Evolutionary conservation across 2,888 invertebrate species (phyloP), one percentile per base, ranked within the genome.

Genomic region (Odontomyia ornata): DNA sequence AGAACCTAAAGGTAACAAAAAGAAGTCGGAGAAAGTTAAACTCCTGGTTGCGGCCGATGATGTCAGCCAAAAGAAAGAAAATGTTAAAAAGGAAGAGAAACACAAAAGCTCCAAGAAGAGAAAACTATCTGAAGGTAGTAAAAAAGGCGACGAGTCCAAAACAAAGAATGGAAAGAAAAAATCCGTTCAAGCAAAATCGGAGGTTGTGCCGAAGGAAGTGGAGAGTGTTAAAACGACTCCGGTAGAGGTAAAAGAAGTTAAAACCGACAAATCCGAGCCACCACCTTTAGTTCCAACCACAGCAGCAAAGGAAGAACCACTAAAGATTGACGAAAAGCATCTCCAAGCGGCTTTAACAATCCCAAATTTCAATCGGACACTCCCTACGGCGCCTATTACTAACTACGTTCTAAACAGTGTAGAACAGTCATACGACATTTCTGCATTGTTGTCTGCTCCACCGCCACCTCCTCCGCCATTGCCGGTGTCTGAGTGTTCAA

Each of bases 381-480:
- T 78, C 9, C 76, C 77, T 30, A 67, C 78, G 56, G 77, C 77
- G 72, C 79, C 80, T 21, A 80, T 81, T 56, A 76, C 81, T 36
- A 81, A 80, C 21, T 80, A 80, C 71, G 80, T 80, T 0, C 11
- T 75, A 21, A 77, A 21, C n/a, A 64, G 23, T n/a, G 43, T 72
- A 27, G 77, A 65, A 57, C 77, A 76, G 65, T 43, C 73, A 0
- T 77, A 75, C 25, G 77, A 77, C 25, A 79, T 79, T 25, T 77
- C 73, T 52, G 75, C 46, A 83, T 83, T 77, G 83, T 82, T 77
- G 46, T 28, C 46, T 67, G 81, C 82, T 76, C 82, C 82, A 64
- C 79, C 83, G 79, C 79, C 82, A 80, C 78, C 65, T 52, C 77
- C 78, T 79, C 81, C 80, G 60, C 80, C 67, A 83, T 84, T 82